Conservation (phyloP, 2,888 invertebrate species). For the Tupiocoris notatus region DNA sequence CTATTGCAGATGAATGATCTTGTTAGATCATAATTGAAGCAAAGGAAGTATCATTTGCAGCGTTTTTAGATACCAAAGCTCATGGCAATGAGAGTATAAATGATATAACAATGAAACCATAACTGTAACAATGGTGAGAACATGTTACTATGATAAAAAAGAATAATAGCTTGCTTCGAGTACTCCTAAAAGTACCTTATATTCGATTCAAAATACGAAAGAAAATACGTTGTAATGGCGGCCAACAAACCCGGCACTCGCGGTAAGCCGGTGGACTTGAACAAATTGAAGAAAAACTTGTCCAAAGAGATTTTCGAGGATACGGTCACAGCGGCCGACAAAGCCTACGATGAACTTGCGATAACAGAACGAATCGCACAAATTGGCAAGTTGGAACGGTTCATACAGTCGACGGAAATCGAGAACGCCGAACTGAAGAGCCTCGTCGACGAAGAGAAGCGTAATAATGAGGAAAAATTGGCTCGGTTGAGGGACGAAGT, state of each 20-base stretch:
- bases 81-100: no score
- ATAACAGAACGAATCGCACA: slow-evolving; percentile 15
- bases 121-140: no score
- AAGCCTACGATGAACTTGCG: slow-evolving; percentile 20
- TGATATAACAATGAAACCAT: no score
- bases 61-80: no score
- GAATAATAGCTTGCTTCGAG: no score
- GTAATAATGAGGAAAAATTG: not conserved
- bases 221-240: no score
- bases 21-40: no score
- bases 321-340: slow-evolving; percentile 22
- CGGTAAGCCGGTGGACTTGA: not conserved
- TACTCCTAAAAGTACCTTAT: no score
- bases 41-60: no score
- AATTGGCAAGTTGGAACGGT: not conserved
- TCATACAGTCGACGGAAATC: not conserved
- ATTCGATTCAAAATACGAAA: no score
- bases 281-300: slow-evolving; percentile 1
- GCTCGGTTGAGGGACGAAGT: not conserved
- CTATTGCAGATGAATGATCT: no score
- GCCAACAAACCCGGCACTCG: not conserved
- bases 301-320: slow-evolving; percentile 26
- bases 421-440: slow-evolving; percentile 5
- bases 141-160: no score
- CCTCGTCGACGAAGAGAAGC: not conserved